Evolutionary conservation across 1,140 invertebrate genomes (phyloP).

Genomic region (Tribolium castaneum): DNA sequence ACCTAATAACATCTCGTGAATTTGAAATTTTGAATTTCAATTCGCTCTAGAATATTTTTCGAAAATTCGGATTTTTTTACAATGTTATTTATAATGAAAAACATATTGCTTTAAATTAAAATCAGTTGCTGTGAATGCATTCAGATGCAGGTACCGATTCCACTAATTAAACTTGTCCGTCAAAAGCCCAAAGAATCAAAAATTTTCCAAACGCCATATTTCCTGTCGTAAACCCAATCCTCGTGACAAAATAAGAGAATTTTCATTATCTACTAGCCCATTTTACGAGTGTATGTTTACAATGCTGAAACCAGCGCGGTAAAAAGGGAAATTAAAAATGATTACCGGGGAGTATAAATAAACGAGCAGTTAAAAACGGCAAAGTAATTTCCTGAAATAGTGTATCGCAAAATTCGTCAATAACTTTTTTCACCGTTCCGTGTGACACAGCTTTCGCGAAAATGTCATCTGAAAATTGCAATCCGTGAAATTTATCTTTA

Average conservation of each 20-base stretch:
- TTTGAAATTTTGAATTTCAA: too few species aligned
- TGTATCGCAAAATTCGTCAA: too few species aligned
- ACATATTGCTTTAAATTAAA: too few species aligned
- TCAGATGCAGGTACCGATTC: too few species aligned
- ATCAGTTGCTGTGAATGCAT: too few species aligned
- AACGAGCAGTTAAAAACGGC: not conserved
- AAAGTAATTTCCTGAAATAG: not conserved
- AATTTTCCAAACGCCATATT: too few species aligned
- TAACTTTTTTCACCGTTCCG: not conserved
- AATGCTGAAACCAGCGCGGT: not conserved
- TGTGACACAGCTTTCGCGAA: not conserved
- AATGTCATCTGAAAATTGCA: not conserved
- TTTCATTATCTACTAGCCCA: not conserved
- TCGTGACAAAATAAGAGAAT: not conserved
- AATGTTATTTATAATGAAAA: too few species aligned
- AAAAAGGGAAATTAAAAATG: not conserved
- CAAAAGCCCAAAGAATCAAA: too few species aligned
- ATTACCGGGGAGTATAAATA: not conserved
- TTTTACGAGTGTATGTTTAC: not conserved
- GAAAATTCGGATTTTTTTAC: too few species aligned
- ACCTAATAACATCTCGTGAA: too few species aligned
- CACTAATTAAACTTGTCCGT: too few species aligned
- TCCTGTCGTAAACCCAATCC: not conserved
- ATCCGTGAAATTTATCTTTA: constrained; percentile 6
- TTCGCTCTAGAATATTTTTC: too few species aligned